phyloP scores from a whole-genome alignment of 2,888 invertebrate genomes.

The Drosophila nr. medialis region DNA sequence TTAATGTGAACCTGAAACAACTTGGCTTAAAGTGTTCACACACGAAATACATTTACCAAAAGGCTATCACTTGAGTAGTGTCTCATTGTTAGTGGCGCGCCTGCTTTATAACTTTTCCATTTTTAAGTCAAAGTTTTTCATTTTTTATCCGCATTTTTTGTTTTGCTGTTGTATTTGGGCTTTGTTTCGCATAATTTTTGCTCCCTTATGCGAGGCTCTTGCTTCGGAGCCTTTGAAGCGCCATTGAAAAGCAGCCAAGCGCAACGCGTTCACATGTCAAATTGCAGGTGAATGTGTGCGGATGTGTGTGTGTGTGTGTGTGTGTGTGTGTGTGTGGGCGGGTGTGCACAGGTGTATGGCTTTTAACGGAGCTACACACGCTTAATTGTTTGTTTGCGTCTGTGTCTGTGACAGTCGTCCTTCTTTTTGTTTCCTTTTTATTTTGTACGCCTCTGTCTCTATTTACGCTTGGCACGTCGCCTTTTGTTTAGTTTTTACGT shows the following conservation, averaged over 20 bases:
- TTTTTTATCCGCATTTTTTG: conserved; percentile 6
- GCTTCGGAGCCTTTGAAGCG: conserved; percentile 60
- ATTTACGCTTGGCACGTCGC: conserved; percentile 52
- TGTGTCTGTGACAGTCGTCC: conserved; percentile 48
- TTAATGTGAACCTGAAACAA: neutral
- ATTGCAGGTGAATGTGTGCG: conserved; percentile 51
- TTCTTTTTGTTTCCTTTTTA: neutral
- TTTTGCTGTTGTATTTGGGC: conserved; percentile 23
- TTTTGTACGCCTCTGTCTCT: conserved; percentile 19
- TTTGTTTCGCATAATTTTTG: conserved; percentile 74
- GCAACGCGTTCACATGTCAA: conserved; percentile 55
- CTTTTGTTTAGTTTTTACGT: conserved; percentile 78
- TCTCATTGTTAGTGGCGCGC: conserved; percentile 22
- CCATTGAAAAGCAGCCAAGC: conserved; percentile 68
- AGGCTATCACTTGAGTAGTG: conserved; percentile 33
- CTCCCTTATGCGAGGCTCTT: conserved; percentile 43
- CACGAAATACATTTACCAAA: conserved; percentile 30
- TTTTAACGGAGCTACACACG: conserved; percentile 33
- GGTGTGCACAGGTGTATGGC: conserved; percentile 27
- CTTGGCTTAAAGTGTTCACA: conserved; percentile 2
- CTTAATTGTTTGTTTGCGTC: conserved; percentile 78
- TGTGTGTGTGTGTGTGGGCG: conserved; percentile 15
- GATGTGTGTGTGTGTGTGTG: conserved; percentile 1
- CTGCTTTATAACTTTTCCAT: conserved; percentile 1
- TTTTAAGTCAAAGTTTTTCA: conserved; percentile 35